These are phyloP conservation scores for Presbytis comata DNA, from an alignment of 2,797 vertebrate genomes.

Conservation along the genomic window DNA sequence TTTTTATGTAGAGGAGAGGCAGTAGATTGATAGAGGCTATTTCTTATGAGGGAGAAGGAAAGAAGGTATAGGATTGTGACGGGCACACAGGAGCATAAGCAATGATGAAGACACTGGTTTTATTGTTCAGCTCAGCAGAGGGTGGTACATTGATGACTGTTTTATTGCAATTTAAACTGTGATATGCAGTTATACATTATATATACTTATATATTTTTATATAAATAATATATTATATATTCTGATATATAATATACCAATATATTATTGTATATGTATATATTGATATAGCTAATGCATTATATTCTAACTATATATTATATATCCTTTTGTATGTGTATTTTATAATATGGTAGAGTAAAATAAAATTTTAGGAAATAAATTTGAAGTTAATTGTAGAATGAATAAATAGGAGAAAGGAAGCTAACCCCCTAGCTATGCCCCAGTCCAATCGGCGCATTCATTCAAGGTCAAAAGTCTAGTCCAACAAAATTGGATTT, in stretches of 20 bases:
- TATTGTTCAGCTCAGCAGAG: not conserved
- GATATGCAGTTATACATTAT: not conserved
- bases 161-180: not conserved
- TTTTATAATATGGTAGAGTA: not conserved
- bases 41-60: not conserved
- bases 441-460: not conserved
- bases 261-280: not conserved
- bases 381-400: not conserved
- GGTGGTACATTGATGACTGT: not conserved
- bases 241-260: not conserved
- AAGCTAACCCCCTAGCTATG: no score
- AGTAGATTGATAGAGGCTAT: not conserved
- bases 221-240: not conserved
- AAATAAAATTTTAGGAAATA: not conserved
- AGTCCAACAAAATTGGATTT: not conserved
- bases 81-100: not conserved
- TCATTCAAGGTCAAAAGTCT: not conserved
- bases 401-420: not conserved
- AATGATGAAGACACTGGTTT: not conserved
- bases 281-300: not conserved
- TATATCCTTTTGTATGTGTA: not conserved
- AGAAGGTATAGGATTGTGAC: not conserved
- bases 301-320: not conserved
- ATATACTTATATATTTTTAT: not conserved
- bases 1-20: not conserved